A percentile compares a stretch with the other conserved stretches of the same genome.
Evolutionary conservation across 2,113 vertebrate genomes (phyloP).

Genomic region (Cochlearius cochlearius): DNA sequence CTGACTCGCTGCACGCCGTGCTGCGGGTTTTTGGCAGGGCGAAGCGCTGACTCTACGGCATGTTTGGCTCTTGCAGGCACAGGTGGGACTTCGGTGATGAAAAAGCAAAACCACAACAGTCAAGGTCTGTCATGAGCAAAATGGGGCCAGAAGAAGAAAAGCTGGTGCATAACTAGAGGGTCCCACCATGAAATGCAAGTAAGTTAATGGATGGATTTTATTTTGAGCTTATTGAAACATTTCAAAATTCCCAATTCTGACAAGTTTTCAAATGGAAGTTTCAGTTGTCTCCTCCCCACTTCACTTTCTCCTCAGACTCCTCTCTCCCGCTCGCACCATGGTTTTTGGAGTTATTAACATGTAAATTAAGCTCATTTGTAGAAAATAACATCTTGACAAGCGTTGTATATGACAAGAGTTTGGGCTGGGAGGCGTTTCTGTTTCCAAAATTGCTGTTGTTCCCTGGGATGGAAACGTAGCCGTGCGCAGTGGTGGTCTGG

Average conservation of each 20-base stretch:
- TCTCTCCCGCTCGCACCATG: background rate
- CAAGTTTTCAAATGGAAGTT: background rate
- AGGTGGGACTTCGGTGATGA: background rate
- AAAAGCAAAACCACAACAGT: background rate
- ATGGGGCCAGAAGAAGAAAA: background rate
- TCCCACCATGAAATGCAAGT: background rate
- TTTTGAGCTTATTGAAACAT: background rate
- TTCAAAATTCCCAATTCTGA: background rate
- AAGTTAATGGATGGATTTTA: background rate
- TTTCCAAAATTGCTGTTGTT: background rate
- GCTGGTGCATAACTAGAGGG: background rate
- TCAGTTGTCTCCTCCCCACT: background rate
- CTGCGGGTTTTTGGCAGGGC: background rate
- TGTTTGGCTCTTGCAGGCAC: background rate
- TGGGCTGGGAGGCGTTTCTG: background rate
- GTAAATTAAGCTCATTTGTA: slow-evolving; percentile 25
- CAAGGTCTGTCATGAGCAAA: background rate
- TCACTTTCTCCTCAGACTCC: background rate
- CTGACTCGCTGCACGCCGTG: accelerated
- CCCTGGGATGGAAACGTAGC: background rate
- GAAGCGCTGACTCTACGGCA: accelerated
- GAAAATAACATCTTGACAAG: background rate
- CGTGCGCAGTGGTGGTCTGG: accelerated
- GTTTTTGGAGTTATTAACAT: background rate
- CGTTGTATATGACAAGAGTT: background rate